Evolutionary conservation across 1,140 invertebrate genomes (phyloP), one percentile per base, ranked within the genome.

Genomic region (Zaprionus inermis): DNA sequence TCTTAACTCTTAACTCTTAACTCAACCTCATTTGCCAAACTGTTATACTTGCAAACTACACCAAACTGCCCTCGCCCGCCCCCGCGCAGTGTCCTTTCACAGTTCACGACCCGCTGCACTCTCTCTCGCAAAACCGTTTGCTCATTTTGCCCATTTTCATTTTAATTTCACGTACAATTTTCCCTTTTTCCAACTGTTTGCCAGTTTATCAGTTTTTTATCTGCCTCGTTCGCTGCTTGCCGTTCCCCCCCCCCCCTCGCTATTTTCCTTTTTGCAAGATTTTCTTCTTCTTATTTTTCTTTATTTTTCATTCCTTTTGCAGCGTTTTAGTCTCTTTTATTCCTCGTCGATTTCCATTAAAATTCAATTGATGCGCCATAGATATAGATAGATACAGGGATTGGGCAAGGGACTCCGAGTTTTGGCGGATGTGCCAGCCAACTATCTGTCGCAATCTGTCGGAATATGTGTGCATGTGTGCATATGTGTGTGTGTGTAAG

Each of bases 321-420:
- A 88, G 68, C 84, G 60, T 83, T 89, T 89, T 89, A 84, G 78
- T 89, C 84, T 84, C 85, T 89, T 89, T 89, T 89, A 89, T 89
- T 90, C 84, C 81, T 89, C 81, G 84, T 89, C 84, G 84, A 89
- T 89, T 89, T 89, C 84, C 81, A 89, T 89, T 89, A 89, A 89
- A 89, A 89, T 89, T 89, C 84, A 89, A 89, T 89, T 89, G 84
- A 89, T 84, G 74, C 80, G 71, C 71, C 72, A 72, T 61, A 66
- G 79, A 80, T 80, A 70, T 49, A 58, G 41, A 38, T 30, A 14
- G 16, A 55, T 6, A 5, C 65, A 32, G 34, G 10, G 20, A 28
- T 9, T 41, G 30, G 41, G 67, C 30, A 28, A 36, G 34, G 64
- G 55, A n/a, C n/a, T n/a, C n/a, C n/a, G 64, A 28, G 24, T 28